Evolutionary conservation across 2,888 invertebrate genomes (phyloP).

Genomic region (Athalia circularis): DNA sequence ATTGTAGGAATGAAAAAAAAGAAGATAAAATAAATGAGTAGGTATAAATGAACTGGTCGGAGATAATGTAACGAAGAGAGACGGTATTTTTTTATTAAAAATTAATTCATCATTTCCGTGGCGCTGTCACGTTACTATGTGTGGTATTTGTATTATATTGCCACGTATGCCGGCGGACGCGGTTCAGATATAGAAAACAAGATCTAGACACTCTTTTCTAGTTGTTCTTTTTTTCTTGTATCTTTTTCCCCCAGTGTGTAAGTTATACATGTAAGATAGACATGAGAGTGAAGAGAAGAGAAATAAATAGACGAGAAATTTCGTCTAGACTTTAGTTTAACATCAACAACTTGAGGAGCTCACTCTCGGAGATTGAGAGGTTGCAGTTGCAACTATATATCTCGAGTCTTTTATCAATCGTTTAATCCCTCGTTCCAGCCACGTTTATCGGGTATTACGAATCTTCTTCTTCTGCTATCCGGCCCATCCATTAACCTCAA

Average conservation of each 20-base stretch:
- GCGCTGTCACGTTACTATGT: not conserved
- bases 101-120: constrained; percentile 52
- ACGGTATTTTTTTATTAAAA: constrained; percentile 55
- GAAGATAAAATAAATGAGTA: too few species aligned
- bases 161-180: too few species aligned
- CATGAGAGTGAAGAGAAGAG: too few species aligned
- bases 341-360: not conserved
- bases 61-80: constrained; percentile 47
- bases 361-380: not conserved
- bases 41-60: not conserved
- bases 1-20: constrained; percentile 8
- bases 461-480: not conserved
- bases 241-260: too few species aligned
- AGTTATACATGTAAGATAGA: too few species aligned
- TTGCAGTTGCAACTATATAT: not conserved
- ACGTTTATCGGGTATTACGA: constrained; percentile 11
- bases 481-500: constrained; percentile 11
- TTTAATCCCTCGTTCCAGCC: not conserved
- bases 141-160: not conserved
- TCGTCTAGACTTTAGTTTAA: not conserved
- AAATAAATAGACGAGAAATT: not conserved
- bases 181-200: too few species aligned
- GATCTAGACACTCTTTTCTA: too few species aligned
- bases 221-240: too few species aligned
- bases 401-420: constrained; percentile 9